phyloP scores from a whole-genome alignment of 2,888 invertebrate genomes.

The Phlogophora meticulosa region DNA sequence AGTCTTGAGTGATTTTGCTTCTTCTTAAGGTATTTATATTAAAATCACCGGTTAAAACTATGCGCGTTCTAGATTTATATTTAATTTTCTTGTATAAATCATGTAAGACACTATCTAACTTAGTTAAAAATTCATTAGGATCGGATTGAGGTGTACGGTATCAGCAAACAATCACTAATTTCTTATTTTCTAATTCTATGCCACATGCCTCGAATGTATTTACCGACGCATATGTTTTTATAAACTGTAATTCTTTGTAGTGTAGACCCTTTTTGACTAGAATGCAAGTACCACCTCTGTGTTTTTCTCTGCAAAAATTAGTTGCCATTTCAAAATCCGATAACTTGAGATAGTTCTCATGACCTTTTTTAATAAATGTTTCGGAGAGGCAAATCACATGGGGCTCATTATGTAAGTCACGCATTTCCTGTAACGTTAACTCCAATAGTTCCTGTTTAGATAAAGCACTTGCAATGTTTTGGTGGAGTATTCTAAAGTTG shows the following conservation, averaged over 20 bases:
- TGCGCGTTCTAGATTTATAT: background rate
- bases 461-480: too few relatives aligned
- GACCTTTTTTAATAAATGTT: too few relatives aligned
- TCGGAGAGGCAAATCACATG: too few relatives aligned
- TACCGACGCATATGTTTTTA: background rate
- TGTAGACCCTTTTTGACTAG: background rate
- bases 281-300: too few relatives aligned
- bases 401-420: too few relatives aligned
- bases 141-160: background rate
- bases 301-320: too few relatives aligned
- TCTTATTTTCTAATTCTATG: background rate
- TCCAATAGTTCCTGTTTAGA: too few relatives aligned
- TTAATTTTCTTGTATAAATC: background rate
- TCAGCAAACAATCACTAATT: background rate
- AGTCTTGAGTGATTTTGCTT: background rate
- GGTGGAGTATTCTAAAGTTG: too few relatives aligned
- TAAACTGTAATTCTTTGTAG: background rate
- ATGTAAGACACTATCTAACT: background rate
- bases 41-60: too few relatives aligned
- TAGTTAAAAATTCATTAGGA: background rate
- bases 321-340: constrained; percentile 2
- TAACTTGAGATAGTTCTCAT: constrained; percentile 3
- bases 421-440: too few relatives aligned
- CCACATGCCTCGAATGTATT: background rate
- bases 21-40: background rate